Conservation (phyloP, 2,113 vertebrate genomes). For the Limnothrissa miodon region DNA sequence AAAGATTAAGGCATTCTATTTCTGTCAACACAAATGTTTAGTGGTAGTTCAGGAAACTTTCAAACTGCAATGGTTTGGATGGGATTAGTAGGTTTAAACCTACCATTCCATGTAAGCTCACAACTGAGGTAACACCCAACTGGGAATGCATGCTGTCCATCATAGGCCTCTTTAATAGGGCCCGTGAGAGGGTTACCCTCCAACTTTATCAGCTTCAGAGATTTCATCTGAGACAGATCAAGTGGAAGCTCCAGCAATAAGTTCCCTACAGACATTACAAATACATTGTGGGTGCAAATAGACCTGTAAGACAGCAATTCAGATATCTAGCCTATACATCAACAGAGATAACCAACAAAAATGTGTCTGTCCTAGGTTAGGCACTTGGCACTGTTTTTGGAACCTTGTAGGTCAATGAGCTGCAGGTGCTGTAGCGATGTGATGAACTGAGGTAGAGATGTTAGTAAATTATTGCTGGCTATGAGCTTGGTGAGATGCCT, state of each 20-base stretch:
- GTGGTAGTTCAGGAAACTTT: neutral
- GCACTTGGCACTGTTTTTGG: too few species aligned
- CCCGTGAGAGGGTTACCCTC: slow-evolving; percentile 63
- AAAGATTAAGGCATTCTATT: neutral
- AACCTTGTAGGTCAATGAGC: slow-evolving; percentile 3
- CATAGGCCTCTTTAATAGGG: slow-evolving; percentile 64
- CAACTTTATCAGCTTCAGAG: slow-evolving; percentile 65
- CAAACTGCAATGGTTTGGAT: neutral
- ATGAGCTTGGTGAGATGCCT: neutral
- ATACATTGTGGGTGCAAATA: neutral
- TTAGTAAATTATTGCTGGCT: neutral
- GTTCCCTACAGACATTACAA: slow-evolving; percentile 56
- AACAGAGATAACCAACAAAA: too few species aligned
- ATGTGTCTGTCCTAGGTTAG: too few species aligned
- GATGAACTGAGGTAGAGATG: neutral
- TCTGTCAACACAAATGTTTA: neutral
- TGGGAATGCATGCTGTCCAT: slow-evolving; percentile 60
- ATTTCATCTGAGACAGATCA: slow-evolving; percentile 53
- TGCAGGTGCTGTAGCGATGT: neutral
- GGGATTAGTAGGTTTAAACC: slow-evolving; percentile 22
- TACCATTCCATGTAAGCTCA: slow-evolving; percentile 65
- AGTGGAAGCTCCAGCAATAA: slow-evolving; percentile 57
- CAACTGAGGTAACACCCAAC: slow-evolving; percentile 63
- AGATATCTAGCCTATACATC: too few species aligned
- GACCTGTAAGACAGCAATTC: too few species aligned